Evolutionary conservation across 1,140 invertebrate species (phyloP).

Genomic region (Neodiprion pinetum): DNA sequence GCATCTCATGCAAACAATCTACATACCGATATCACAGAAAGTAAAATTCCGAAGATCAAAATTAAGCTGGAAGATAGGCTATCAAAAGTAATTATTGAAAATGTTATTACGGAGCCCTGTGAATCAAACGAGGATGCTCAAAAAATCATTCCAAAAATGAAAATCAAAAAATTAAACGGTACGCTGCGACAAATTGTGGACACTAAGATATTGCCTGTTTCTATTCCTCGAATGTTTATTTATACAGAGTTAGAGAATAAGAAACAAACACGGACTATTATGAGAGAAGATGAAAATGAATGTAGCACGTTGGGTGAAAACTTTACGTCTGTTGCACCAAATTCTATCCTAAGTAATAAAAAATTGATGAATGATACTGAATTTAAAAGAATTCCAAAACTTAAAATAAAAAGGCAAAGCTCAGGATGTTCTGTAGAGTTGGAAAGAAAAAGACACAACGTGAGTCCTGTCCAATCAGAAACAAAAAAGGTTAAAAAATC

Average conservation of each 20-base stretch:
- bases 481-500: conserved; percentile 36
- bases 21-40: conserved; percentile 29
- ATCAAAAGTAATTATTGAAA: conserved; percentile 45
- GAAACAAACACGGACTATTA: not conserved
- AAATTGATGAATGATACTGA: not conserved
- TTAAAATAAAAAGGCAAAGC: conserved; percentile 43
- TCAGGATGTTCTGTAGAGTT: conserved; percentile 22
- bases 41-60: conserved; percentile 55
- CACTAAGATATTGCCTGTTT: not conserved
- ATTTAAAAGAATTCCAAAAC: conserved; percentile 39
- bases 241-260: not conserved
- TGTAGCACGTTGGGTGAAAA: not conserved
- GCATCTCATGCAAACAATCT: conserved; percentile 2
- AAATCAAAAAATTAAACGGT: conserved; percentile 40
- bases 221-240: not conserved
- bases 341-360: not conserved
- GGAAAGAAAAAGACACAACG: conserved; percentile 31
- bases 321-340: not conserved
- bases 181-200: not conserved
- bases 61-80: conserved; percentile 54
- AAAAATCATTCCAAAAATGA: conserved; percentile 50
- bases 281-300: not conserved
- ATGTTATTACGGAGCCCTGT: conserved; percentile 32
- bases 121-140: conserved; percentile 25
- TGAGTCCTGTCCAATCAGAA: conserved; percentile 21